These are phyloP conservation scores for Gnathonemus longibarbis DNA, from an alignment of 2,113 vertebrate species.

Conservation along the genomic window DNA sequence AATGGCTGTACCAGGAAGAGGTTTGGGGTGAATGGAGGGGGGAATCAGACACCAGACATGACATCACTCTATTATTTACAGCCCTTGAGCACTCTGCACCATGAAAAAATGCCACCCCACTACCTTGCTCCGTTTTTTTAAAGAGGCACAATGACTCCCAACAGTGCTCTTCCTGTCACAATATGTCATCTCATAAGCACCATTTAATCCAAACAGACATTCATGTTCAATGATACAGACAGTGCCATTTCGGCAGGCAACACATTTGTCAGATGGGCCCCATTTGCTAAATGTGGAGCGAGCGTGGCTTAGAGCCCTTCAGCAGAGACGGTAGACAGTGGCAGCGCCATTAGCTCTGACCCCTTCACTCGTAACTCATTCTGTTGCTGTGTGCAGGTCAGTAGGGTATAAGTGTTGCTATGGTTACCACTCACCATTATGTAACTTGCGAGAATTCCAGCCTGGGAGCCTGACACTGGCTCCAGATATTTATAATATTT, in stretches of 20 bases:
- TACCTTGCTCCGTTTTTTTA: conserved; percentile 15
- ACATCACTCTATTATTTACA: conserved; percentile 36
- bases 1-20: conserved; percentile 5
- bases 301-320: conserved; percentile 20
- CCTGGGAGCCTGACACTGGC: neutral
- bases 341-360: conserved; percentile 23
- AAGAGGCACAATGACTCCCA: conserved; percentile 16
- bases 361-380: conserved; percentile 21
- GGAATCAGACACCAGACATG: conserved; percentile 36
- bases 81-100: conserved; percentile 17
- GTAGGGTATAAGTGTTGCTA: conserved; percentile 28
- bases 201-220: conserved; percentile 25
- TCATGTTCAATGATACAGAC: conserved; percentile 19
- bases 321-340: conserved; percentile 12
- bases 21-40: conserved; percentile 16
- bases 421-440: conserved; percentile 31
- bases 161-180: conserved; percentile 28
- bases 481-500: conserved; percentile 3
- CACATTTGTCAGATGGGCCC: conserved; percentile 19
- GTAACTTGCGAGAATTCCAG: conserved; percentile 23
- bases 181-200: conserved; percentile 24
- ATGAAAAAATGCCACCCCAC: conserved; percentile 17
- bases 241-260: conserved; percentile 5
- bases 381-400: conserved; percentile 13
- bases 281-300: conserved; percentile 21